Conservation (phyloP, 2,113 vertebrate species). For the Symphodus melops region DNA sequence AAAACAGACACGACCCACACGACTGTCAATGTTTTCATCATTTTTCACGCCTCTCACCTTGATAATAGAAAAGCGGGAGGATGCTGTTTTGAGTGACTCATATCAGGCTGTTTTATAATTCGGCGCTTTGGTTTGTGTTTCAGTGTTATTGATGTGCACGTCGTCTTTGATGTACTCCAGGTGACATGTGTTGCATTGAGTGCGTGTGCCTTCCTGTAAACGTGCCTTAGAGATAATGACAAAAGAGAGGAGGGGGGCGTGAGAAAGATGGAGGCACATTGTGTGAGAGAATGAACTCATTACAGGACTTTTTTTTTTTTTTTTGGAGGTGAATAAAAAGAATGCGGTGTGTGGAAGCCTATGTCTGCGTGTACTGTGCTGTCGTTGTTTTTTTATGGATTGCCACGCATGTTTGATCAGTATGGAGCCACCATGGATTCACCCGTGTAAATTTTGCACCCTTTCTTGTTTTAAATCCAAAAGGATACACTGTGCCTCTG, state of each 20-base stretch:
- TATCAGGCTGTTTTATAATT: not conserved
- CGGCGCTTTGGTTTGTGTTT: not conserved
- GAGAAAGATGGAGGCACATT: not conserved
- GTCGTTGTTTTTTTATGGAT: not conserved
- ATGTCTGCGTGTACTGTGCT: not conserved
- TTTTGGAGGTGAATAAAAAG: not conserved
- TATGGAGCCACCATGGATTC: not conserved
- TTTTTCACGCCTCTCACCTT: not conserved
- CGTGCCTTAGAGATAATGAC: slow-evolving; percentile 12
- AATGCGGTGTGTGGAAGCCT: not conserved
- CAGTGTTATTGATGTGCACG: not conserved
- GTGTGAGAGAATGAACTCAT: slow-evolving; percentile 16
- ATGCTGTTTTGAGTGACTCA: not conserved
- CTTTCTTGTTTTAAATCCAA: not conserved
- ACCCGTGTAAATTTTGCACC: not conserved
- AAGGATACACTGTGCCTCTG: slow-evolving; percentile 98
- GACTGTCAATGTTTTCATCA: not conserved
- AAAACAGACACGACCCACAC: not conserved
- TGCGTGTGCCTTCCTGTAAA: not conserved
- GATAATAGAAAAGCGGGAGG: not conserved
- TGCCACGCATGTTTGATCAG: not conserved
- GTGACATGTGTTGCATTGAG: not conserved
- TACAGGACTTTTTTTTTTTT: not conserved
- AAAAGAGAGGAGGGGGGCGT: not conserved
- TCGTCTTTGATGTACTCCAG: not conserved